A percentile compares a stretch with the other conserved stretches of the same genome.
These are phyloP conservation scores for Lasioglossum vierecki DNA, from an alignment of 2,888 invertebrate species.

Conservation along the genomic window DNA sequence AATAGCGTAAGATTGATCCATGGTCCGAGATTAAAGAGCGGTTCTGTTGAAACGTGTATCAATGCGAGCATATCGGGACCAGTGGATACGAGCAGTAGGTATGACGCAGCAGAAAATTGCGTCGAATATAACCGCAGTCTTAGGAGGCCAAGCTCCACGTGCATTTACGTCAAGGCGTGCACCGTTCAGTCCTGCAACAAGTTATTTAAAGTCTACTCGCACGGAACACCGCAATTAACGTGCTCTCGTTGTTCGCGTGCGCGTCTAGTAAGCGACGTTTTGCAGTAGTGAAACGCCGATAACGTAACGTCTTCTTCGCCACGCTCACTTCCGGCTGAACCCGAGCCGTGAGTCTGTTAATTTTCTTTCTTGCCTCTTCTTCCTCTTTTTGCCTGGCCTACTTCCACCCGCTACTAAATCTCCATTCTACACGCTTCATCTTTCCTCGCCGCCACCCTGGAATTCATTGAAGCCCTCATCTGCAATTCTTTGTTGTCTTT, in stretches of 20 bases:
- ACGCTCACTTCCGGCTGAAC: no score
- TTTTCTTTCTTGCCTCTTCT: background rate
- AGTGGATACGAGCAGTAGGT: background rate
- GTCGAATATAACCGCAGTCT: background rate
- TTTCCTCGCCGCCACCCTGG: background rate
- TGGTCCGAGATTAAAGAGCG: background rate
- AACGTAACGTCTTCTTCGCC: conserved; percentile 26
- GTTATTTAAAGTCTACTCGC: conserved; percentile 61
- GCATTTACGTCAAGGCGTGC: background rate
- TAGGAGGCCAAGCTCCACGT: background rate
- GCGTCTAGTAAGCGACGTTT: background rate
- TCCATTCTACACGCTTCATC: background rate
- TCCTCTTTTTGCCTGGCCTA: background rate
- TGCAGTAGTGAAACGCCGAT: background rate
- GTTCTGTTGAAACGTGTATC: background rate
- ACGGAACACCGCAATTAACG: conserved; percentile 60
- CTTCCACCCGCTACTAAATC: background rate
- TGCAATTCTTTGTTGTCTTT: background rate
- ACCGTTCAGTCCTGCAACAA: conserved; percentile 57
- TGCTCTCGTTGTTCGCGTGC: background rate
- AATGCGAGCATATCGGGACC: background rate
- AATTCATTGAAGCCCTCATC: background rate
- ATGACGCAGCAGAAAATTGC: background rate
- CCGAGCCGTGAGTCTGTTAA: background rate
- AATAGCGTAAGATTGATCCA: no score